A percentile compares a stretch with the other conserved stretches of the same genome.
Conservation (phyloP, 92 coral and sea anemone genomes). For the Metridium senile region DNA sequence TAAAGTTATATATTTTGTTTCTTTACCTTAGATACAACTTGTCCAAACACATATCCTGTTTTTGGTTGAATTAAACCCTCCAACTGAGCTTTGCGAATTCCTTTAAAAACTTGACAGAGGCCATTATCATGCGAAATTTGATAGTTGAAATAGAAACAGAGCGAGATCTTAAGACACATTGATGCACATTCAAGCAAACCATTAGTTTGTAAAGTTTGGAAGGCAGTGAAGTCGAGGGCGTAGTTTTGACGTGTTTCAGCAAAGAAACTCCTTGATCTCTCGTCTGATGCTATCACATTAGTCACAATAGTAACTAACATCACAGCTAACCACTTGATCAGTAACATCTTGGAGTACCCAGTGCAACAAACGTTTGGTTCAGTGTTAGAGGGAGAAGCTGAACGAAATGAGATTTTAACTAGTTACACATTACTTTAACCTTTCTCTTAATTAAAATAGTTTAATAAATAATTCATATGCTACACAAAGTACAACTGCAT, state of each 20-base stretch:
- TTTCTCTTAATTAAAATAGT: too few relatives aligned
- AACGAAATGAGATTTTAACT: too few relatives aligned
- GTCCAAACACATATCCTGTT: constrained; percentile 8
- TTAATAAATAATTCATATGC: too few relatives aligned
- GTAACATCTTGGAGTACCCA: too few relatives aligned
- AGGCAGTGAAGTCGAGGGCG: neutral
- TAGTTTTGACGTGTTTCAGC: neutral
- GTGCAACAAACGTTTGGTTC: too few relatives aligned
- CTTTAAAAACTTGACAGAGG: neutral
- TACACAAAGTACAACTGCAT: too few relatives aligned
- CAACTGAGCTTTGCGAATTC: neutral
- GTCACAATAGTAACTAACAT: too few relatives aligned
- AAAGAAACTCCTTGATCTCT: neutral
- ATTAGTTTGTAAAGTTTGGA: neutral
- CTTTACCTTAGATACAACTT: neutral
- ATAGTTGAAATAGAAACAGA: constrained; percentile 7
- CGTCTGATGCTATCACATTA: too few relatives aligned
- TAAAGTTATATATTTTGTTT: too few relatives aligned
- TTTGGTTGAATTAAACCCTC: neutral
- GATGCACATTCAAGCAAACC: constrained; percentile 1
- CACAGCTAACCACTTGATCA: too few relatives aligned
- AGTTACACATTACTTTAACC: too few relatives aligned
- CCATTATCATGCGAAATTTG: neutral
- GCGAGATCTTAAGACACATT: neutral
- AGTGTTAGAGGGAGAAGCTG: too few relatives aligned